Evolutionary conservation across 1,140 invertebrate species (phyloP), one percentile per base, ranked within the genome.

Genomic region (Matsumurasca onukii): DNA sequence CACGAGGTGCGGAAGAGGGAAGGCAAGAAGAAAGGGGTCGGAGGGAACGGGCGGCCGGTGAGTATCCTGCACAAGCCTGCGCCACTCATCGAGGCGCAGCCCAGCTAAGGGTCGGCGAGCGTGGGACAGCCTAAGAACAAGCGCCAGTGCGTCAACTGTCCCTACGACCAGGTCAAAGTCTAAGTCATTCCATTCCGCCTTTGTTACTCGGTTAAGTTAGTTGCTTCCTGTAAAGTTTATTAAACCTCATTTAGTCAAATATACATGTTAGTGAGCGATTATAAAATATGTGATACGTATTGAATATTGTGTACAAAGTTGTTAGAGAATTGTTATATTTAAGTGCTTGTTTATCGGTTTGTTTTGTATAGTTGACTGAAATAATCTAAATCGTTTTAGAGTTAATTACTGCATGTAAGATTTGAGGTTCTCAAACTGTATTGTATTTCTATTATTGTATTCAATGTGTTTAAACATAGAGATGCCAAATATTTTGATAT

Each of bases 11-110:
- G 73, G 30, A 73, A 70, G 48, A 57, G 73, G 17, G 74, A 73
- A 51, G 68, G 68, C 0, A 75, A 76, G 49, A 72, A 68, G 31
- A 64, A 76, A 76, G 61, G 69, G 68, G 67, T 73, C 70, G 69
- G 75, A 49, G 72, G 73, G 2, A 75, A 74, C 30, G 78, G 75
- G 69, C 76, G 83, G 74, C 82, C 83, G 31, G 76, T 82, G 3
- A 83, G 82, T 63, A 81, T 83, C 66, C 73, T 85, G 39, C 83
- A 84, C 71, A 80, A 83, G 71, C 82, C 82, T 67, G 82, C 80
- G 59, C 83, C 83, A 39, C 77, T 83, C 27, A 83, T 84, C 71
- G 82, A 84, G 67, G 80, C 78, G 2, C 81, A 82, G 74, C 80
- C 80, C 71, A 82, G 82, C 79, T 83, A 82, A 73, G 67, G 34